Conservation (phyloP, 2,113 vertebrate species). For the Neopipo cinnamomea region DNA sequence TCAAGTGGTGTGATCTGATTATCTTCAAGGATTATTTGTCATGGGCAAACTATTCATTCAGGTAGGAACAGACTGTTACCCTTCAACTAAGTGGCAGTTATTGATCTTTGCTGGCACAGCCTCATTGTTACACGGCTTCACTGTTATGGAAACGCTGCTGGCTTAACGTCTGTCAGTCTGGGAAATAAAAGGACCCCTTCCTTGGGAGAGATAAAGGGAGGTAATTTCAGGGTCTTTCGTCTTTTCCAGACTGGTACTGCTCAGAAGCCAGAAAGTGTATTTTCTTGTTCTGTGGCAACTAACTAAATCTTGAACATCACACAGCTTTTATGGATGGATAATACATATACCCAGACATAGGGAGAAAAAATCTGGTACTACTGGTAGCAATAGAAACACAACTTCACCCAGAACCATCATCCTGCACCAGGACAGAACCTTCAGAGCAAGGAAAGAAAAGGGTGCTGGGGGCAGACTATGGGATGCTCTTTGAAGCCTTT, state of each 20-base stretch:
- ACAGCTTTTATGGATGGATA: neutral
- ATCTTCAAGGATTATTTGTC: conserved; percentile 50
- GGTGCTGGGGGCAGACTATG: accelerated
- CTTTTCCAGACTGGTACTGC: neutral
- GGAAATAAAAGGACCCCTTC: conserved; percentile 1
- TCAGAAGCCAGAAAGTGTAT: neutral
- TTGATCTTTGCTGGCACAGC: conserved; percentile 31
- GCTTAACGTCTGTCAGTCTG: neutral
- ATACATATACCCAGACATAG: neutral
- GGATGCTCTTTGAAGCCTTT: neutral
- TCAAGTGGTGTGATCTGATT: conserved; percentile 33
- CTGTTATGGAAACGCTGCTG: neutral
- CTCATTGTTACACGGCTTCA: conserved; percentile 4
- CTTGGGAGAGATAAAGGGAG: conserved; percentile 2
- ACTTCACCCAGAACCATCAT: neutral
- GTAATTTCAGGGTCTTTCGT: neutral
- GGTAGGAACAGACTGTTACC: conserved; percentile 32
- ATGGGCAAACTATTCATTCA: conserved; percentile 33
- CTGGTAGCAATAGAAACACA: neutral
- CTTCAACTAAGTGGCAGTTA: conserved; percentile 34
- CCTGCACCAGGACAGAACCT: neutral
- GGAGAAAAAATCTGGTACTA: neutral
- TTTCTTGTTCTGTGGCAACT: neutral
- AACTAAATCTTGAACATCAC: neutral
- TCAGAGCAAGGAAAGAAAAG: neutral